Evolutionary conservation across 2,888 invertebrate species (phyloP), one percentile per base, ranked within the genome.

Genomic region (Anticlea derivata): DNA sequence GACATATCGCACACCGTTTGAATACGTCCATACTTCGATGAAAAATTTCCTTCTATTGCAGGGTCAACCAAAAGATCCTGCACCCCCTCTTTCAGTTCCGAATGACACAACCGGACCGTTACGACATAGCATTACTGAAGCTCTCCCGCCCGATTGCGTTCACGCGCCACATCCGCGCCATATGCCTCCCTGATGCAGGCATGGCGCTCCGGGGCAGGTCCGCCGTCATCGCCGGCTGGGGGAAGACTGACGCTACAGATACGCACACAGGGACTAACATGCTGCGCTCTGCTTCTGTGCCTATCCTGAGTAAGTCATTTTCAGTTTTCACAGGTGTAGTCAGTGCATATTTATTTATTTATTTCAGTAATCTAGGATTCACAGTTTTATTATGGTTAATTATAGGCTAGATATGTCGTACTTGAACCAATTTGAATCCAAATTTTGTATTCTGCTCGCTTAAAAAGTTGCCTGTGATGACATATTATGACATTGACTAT

Each of bases 21-120:
- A 4, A 30, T 8, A 8, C 27, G 8, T 27, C 17, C n/a, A n/a
- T n/a, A n/a, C n/a, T n/a, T n/a, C n/a, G n/a, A n/a, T n/a, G n/a
- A n/a, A n/a, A n/a, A n/a, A n/a, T n/a, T n/a, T n/a, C n/a, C 22
- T 12, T 53, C 37, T 26, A 5, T 61, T 57, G 0, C 81, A 91
- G 94, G 48, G 95, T 96, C 1, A 82, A 92, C 48, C 93, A 94
- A 65, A 95, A 95, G 75, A 93, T 95, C 48, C 92, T 96, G 1
- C 96, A 96, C 76, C 96, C 96, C 0, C 92, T 93, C 20, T 96
- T 96, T 77, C 93, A 95, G 72, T 96, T 95, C 73, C 93, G 96
- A 5, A 92, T 95, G 74, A 96, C 96, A 0, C 96, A 96, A 68
- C 96, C 96, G 0, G 96, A 96, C 70, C 92, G 96, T 54, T 96